Base-by-base conservation (phyloP, 2,888 invertebrate species). In the Melieria crassipennis region DNA sequence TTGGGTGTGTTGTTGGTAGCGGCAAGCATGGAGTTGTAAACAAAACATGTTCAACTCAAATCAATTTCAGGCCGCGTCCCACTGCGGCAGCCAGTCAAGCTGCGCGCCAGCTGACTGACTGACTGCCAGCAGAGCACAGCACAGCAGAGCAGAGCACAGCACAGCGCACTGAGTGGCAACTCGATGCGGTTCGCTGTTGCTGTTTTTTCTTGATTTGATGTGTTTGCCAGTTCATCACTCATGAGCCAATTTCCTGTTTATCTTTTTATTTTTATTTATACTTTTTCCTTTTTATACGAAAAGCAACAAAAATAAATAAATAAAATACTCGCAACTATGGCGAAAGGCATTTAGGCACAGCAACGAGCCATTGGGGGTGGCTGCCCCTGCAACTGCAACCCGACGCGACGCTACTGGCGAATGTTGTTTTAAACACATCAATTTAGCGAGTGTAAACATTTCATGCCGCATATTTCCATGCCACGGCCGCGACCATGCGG, bases 401-500 rank as follows among this genome's bases (percentile, higher is more conserved):
- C 3, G 42, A 47, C 7, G n/a, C 43, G 2, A 55, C 55, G 64
- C 43, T 13, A 55, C 30, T 57, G 52, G 71, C 67, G 63, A 67
- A 71, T 71, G 66, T 71, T 71, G 43, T 67, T 71, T 71, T 71
- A 71, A 71, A 71, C 63, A 67, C 67, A 71, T 71, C 71, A 71
- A 71, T 71, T 71, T 67, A 63, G 63, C 58, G 63, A 63, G 67
- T 71, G 71, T 71, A 71, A 71, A 71, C 71, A 71, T 67, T 67
- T 71, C 63, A 71, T 67, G 57, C 56, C 30, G 47, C 66, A 71
- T 56, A 65, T 65, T 65, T 52, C 65, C 45, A 52, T 43, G 11
- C 42, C 55, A 7, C 43, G 7, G 4, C 5, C 11, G 13, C n/a
- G 0, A 5, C 7, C n/a, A n/a, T 16, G 5, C n/a, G 30, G 4